Evolutionary conservation across 2,113 vertebrate species (phyloP).

Genomic region (Sphyrna mokarran): DNA sequence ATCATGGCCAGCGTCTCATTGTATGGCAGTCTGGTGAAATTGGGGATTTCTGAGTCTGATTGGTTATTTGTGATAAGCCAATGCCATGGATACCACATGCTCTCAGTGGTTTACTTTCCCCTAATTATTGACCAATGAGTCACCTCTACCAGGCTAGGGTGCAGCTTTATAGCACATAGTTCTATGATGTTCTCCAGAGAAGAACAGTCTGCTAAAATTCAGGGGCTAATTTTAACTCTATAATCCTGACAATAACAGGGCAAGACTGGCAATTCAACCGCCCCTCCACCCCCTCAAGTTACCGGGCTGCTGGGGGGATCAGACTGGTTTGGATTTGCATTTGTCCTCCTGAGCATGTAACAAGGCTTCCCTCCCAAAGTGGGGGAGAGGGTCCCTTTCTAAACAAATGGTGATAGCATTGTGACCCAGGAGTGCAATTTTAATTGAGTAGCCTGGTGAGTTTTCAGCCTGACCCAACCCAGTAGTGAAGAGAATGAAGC

Average conservation of each 20-base stretch:
- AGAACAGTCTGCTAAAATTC: not conserved
- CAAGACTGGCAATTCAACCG: not conserved
- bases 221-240: not conserved
- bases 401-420: not conserved
- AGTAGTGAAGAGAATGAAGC: not conserved
- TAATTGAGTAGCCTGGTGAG: not conserved
- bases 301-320: no score
- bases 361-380: not conserved
- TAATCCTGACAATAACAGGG: no score
- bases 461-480: not conserved
- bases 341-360: not conserved
- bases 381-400: not conserved
- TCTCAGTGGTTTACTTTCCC: not conserved
- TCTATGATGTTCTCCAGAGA: not conserved
- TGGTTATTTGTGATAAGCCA: not conserved
- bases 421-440: not conserved
- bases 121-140: not conserved
- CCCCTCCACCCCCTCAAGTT: not conserved
- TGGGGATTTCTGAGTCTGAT: not conserved
- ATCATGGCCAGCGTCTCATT: not conserved
- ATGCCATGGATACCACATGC: not conserved
- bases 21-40: not conserved
- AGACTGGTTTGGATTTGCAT: not conserved
- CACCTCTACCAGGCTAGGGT: not conserved
- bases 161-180: not conserved